Evolutionary conservation across 2,797 vertebrate genomes (phyloP), one percentile per base, ranked within the genome.

Genomic region (Spinibarbus caldwelli): DNA sequence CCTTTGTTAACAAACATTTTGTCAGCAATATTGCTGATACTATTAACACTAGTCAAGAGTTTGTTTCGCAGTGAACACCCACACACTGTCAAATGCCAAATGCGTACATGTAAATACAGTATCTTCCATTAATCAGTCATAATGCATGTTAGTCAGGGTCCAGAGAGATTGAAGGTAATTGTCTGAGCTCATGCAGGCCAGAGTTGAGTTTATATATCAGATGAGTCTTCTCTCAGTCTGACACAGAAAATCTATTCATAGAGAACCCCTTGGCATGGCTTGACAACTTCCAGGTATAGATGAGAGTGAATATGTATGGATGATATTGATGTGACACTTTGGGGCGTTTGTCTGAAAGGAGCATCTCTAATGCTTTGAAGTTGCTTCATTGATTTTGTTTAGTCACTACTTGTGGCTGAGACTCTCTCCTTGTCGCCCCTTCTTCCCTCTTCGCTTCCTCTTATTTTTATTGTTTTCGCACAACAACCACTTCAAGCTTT

Each of bases 311-410:
- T 77, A 78, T 41, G 81, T 71, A 84, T 78, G 83, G 88, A 80
- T 85, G 71, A 26, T 78, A 91, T 90, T 81, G 89, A 92, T 89
- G 82, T 85, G 59, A 38, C 54, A 85, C 52, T 82, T 71, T 34
- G 80, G 89, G 85, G 77, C 78, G 82, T 90, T 89, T 85, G 86
- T 68, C 82, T 86, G 41, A 67, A 81, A 87, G 66, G 62, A 11
- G 47, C 31, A 83, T 90, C 90, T 87, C 86, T 90, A 90, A 91
- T 89, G 70, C 84, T n/a, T 78, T 6, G 71, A 78, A 92, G 91
- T 91, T 85, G 81, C 90, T 87, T 82, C 85, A 84, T 73, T 86
- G 86, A 92, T 91, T 89, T 85, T 91, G 92, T 94, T 91, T 67
- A 54, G 19, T 29, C 47, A 26, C 59, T 14, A 47, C 76, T 75